Evolutionary conservation across 2,888 invertebrate species (phyloP), one percentile per base, ranked within the genome.

Genomic region (Abrostola tripartita): DNA sequence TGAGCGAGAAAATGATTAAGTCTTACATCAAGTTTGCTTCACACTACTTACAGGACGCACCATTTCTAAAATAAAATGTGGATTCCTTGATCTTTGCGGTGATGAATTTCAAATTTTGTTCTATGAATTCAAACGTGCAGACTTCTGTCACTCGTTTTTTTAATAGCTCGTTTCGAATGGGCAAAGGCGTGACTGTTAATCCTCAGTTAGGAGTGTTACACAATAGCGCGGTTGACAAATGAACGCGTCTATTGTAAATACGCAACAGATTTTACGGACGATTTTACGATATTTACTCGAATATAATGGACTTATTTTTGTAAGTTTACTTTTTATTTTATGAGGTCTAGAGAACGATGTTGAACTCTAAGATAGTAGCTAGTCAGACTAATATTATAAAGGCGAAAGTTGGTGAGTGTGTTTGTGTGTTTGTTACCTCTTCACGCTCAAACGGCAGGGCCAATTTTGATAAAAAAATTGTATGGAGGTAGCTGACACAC

Each of bases 171-270:
- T 44, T 71, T 76, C 70, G 66, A 64, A 67, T 62, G 62, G 71
- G 85, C 84, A 81, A 81, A 87, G 87, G 90, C 91, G 88, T 88
- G 86, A 88, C 90, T 83, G 85, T 88, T 91, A 92, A 92, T 92
- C 92, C 92, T 79, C 82, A 84, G 88, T 91, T 90, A 91, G 88
- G 89, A 89, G 86, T 11, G 68, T 62, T 74, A 55, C 71, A 78
- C 73, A 79, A 76, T 68, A 53, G 35, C 63, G 50, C n/a, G 67
- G 63, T 77, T 78, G 71, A 71, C 74, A 84, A 83, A 81, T 84
- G 82, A 80, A 80, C 80, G 76, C 69, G 63, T 58, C 59, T 71
- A 76, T 75, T 78, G 77, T 73, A 55, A 49, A 60, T 52, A 54
- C 69, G 74, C 71, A 65, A 78, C 67, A 68, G 61, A 61, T 37